Conservation (phyloP, 2,888 invertebrate genomes). For the Heliconius aoede region DNA sequence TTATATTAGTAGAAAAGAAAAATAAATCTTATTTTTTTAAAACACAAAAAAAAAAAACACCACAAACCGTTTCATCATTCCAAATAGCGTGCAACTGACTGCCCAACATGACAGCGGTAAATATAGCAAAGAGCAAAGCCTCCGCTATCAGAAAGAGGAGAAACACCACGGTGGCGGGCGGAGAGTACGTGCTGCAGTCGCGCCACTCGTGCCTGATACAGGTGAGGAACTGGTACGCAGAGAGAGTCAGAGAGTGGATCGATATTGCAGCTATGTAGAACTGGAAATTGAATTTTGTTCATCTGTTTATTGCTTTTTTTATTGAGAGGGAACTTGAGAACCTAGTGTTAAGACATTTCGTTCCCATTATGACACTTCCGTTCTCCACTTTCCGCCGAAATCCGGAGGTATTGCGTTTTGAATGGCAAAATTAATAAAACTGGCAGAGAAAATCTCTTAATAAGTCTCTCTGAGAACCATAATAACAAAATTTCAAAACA, state of each 20-base stretch:
- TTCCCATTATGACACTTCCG: not conserved
- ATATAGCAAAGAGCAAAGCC: constrained; percentile 97
- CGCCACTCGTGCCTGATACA: constrained; percentile 98
- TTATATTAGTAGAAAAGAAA: too few relatives aligned
- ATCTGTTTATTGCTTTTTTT: too few relatives aligned
- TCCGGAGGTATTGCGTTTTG: too few relatives aligned
- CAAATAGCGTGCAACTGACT: constrained; percentile 98
- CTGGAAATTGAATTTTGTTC: constrained; percentile 81
- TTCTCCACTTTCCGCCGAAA: not conserved
- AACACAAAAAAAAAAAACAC: not conserved
- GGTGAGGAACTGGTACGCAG: constrained; percentile 95
- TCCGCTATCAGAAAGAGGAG: constrained; percentile 96
- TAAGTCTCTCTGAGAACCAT: too few relatives aligned
- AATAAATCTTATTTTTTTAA: too few relatives aligned
- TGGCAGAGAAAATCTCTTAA: too few relatives aligned
- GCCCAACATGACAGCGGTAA: constrained; percentile 98
- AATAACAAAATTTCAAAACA: too few relatives aligned
- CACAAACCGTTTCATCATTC: constrained; percentile 96
- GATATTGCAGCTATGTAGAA: constrained; percentile 99
- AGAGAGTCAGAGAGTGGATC: constrained; percentile 94
- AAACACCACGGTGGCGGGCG: constrained; percentile 97
- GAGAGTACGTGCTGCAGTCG: constrained; percentile 95
- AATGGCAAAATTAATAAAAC: too few relatives aligned
- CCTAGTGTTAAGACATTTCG: not conserved
- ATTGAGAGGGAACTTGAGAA: not conserved